phyloP scores from a whole-genome alignment of 2,888 invertebrate genomes.

The Linyphia triangularis region DNA sequence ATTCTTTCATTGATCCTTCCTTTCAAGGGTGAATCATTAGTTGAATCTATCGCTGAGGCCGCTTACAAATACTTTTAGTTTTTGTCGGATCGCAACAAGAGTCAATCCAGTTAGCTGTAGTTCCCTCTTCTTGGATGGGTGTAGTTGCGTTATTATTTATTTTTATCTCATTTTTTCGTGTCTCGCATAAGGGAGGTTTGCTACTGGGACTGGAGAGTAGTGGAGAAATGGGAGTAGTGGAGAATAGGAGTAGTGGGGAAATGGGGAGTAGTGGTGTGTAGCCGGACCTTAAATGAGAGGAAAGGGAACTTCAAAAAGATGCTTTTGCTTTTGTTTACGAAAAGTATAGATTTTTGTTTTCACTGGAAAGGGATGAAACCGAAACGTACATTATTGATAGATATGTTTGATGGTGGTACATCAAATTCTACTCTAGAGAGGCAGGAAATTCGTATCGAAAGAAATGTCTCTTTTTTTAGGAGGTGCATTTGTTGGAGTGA shows the following conservation, averaged over 20 bases:
- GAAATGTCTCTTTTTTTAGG: background rate
- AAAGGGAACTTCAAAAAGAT: conserved; percentile 22
- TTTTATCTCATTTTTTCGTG: background rate
- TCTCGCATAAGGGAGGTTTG: conserved; percentile 7
- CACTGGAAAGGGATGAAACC: conserved; percentile 24
- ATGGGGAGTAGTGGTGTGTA: conserved; percentile 14
- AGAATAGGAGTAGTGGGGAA: no score
- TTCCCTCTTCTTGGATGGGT: conserved; percentile 16
- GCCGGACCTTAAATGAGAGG: conserved; percentile 9
- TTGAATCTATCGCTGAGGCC: conserved; percentile 42
- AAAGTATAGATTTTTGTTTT: conserved; percentile 50
- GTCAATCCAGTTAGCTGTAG: conserved; percentile 60
- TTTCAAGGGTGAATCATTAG: conserved; percentile 50
- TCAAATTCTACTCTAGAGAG: conserved; percentile 19
- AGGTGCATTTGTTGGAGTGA: conserved; percentile 2
- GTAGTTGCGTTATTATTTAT: conserved; percentile 34
- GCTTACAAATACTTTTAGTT: conserved; percentile 66
- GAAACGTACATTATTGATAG: conserved; percentile 44
- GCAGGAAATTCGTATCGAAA: conserved; percentile 19
- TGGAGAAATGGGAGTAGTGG: background rate
- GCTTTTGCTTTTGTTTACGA: conserved; percentile 35
- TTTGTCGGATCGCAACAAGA: conserved; percentile 38
- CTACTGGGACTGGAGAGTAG: background rate
- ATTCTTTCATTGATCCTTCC: conserved; percentile 57
- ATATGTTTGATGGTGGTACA: conserved; percentile 35